A percentile compares a stretch with the other conserved stretches of the same genome.
phyloP scores from a whole-genome alignment of 2,113 vertebrate species.

The Thymallus thymallus region DNA sequence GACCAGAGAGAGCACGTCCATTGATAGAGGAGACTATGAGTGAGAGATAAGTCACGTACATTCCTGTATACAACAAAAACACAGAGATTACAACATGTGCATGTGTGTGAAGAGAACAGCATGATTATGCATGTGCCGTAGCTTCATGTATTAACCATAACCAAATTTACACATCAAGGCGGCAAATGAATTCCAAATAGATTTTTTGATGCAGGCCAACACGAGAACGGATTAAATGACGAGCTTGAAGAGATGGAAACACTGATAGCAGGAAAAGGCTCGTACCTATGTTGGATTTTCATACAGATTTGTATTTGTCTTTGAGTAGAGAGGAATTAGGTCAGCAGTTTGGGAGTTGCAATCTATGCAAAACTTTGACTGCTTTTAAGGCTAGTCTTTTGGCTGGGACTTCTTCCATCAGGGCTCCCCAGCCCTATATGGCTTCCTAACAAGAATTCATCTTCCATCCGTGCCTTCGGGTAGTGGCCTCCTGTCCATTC shows the following conservation, averaged over 20 bases:
- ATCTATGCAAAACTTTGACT: background rate
- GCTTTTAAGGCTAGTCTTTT: background rate
- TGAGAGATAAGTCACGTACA: slow-evolving; percentile 44
- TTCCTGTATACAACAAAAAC: slow-evolving; percentile 47
- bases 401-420: background rate
- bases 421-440: slow-evolving; percentile 14
- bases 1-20: slow-evolving; percentile 25
- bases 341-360: background rate
- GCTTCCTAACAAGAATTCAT: slow-evolving; percentile 15
- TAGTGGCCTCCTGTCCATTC: slow-evolving; percentile 50
- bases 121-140: slow-evolving; percentile 62
- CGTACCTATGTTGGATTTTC: slow-evolving; percentile 25
- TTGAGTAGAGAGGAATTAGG: background rate
- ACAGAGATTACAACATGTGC: slow-evolving; percentile 25
- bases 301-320: slow-evolving; percentile 18
- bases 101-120: slow-evolving; percentile 37
- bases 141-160: slow-evolving; percentile 76
- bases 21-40: slow-evolving; percentile 36
- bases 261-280: slow-evolving; percentile 21
- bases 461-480: slow-evolving; percentile 29
- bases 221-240: slow-evolving; percentile 72
- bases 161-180: slow-evolving; percentile 77
- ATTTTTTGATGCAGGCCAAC: slow-evolving; percentile 66
- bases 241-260: slow-evolving; percentile 56
- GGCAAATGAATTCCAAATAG: slow-evolving; percentile 69